Conservation (phyloP, 1,140 invertebrate species). For the Bathynomus jamesi region DNA sequence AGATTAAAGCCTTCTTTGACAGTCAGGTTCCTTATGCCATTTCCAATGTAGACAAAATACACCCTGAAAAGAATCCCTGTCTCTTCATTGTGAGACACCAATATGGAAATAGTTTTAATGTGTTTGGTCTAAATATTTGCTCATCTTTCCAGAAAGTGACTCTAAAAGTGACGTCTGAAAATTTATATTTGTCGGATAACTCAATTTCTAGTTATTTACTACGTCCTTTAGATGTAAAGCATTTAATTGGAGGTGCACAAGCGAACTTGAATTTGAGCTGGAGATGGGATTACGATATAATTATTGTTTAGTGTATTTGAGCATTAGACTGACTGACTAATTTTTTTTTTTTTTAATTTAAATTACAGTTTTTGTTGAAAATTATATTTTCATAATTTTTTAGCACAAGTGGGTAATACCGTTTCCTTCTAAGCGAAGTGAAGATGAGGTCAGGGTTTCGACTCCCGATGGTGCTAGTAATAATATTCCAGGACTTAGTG, state of each 20-base stretch:
- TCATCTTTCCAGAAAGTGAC: constrained; percentile 8
- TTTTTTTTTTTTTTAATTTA: neutral
- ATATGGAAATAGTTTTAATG: constrained; percentile 17
- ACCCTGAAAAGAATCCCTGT: constrained; percentile 17
- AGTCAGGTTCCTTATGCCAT: constrained; percentile 8
- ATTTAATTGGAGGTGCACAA: constrained; percentile 14
- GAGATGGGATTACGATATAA: constrained; percentile 17
- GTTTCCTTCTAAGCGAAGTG: too few species aligned
- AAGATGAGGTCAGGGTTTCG: too few species aligned
- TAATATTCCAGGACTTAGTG: too few species aligned
- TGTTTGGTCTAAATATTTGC: constrained; percentile 22
- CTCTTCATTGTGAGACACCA: constrained; percentile 18
- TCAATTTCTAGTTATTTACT: constrained; percentile 3
- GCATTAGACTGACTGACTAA: too few species aligned
- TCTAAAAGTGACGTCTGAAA: constrained; percentile 13
- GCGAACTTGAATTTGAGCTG: constrained; percentile 20
- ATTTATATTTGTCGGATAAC: constrained; percentile 16
- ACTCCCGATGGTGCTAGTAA: too few species aligned
- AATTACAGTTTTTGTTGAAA: too few species aligned
- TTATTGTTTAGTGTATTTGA: constrained; percentile 11
- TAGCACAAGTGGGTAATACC: too few species aligned
- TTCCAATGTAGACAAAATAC: constrained; percentile 13
- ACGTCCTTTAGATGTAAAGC: constrained; percentile 15
- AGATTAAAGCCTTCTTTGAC: constrained; percentile 12
- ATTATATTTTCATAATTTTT: too few species aligned